Conservation (phyloP, 2,888 invertebrate species). For the Caenorhabditis sp. region DNA sequence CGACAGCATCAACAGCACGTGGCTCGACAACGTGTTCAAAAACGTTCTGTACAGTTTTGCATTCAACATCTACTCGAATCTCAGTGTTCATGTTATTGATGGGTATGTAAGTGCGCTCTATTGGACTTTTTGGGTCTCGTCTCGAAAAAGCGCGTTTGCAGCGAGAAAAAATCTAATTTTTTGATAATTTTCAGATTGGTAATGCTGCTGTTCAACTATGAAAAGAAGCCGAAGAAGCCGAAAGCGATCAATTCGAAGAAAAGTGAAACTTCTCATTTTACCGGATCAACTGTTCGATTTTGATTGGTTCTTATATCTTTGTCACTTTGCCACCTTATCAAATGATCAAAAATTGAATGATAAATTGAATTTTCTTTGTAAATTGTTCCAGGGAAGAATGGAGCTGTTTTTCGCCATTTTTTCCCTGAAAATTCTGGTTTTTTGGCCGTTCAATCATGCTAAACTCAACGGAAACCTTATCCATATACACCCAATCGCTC, state of each 20-base stretch:
- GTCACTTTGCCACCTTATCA: too few species aligned
- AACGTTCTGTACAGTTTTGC: constrained; percentile 20
- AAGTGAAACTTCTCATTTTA: neutral
- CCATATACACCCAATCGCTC: neutral
- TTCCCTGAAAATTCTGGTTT: neutral
- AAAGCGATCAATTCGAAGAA: neutral
- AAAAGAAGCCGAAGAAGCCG: constrained; percentile 13
- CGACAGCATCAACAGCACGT: constrained; percentile 33
- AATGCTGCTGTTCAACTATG: constrained; percentile 35
- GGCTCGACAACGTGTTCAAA: neutral
- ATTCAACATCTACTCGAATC: constrained; percentile 26
- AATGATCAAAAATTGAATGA: too few species aligned
- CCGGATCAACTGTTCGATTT: neutral
- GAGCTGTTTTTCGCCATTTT: neutral
- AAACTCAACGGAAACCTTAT: neutral
- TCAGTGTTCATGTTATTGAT: constrained; percentile 24
- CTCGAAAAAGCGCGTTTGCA: neutral
- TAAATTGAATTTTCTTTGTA: too few species aligned
- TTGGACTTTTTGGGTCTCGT: too few species aligned
- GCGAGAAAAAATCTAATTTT: neutral
- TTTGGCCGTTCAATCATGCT: neutral
- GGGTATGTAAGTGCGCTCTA: too few species aligned
- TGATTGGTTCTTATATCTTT: neutral
- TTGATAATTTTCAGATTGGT: too few species aligned
- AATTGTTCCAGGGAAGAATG: too few species aligned